Evolutionary conservation across 2,888 invertebrate genomes (phyloP).

Genomic region (Aleiodes alternator): DNA sequence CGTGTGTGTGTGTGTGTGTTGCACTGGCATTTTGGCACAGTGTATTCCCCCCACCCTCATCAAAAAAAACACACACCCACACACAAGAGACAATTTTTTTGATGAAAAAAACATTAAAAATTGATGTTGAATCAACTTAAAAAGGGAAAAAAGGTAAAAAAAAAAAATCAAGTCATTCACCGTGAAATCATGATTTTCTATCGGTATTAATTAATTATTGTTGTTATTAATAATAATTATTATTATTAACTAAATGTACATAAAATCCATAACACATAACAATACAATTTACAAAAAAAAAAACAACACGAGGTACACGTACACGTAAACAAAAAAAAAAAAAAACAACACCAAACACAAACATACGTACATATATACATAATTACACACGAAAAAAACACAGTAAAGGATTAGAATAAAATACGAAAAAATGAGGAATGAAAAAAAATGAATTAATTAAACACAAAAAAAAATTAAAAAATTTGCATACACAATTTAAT

Average conservation of each 20-base stretch:
- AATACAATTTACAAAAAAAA: slow-evolving; percentile 1
- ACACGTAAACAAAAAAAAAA: slow-evolving; percentile 28
- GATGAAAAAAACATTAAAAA: slow-evolving; percentile 24
- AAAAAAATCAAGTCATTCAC: slow-evolving; percentile 69
- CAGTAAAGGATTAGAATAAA: slow-evolving; percentile 5
- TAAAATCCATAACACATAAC: slow-evolving; percentile 62
- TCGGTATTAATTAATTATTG: slow-evolving; percentile 74
- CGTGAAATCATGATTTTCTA: slow-evolving; percentile 73
- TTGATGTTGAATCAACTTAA: slow-evolving; percentile 37
- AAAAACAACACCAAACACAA: neutral
- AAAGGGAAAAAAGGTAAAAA: neutral
- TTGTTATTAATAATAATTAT: slow-evolving; percentile 75
- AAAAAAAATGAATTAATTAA: neutral
- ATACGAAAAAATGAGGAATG: slow-evolving; percentile 1
- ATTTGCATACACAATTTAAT: slow-evolving; percentile 56
- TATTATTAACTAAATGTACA: slow-evolving; percentile 75
- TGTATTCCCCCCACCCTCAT: slow-evolving; percentile 13
- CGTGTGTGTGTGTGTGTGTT: neutral
- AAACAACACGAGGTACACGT: neutral
- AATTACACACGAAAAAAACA: no score
- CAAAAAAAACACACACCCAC: neutral
- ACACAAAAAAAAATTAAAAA: slow-evolving; percentile 1
- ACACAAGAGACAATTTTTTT: slow-evolving; percentile 29
- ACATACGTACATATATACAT: slow-evolving; percentile 20
- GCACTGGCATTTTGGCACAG: slow-evolving; percentile 25